Evolutionary conservation across 2,888 invertebrate genomes (phyloP).

Genomic region (Latrodectus elegans): DNA sequence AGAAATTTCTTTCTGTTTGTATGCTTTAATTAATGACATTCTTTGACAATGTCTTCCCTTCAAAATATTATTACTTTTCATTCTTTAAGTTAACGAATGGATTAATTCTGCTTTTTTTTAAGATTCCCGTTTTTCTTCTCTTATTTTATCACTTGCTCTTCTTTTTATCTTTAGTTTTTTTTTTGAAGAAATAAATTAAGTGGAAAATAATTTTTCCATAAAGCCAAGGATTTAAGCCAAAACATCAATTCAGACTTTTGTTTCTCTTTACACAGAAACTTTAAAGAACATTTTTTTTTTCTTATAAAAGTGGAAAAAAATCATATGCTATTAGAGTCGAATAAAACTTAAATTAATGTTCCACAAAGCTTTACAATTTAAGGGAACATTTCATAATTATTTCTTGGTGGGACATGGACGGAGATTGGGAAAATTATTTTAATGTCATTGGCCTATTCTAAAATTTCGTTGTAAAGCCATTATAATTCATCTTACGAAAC

Average conservation of each 20-base stretch:
- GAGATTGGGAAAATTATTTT: too few species aligned
- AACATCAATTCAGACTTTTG: constrained; percentile 48
- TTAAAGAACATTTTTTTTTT: too few species aligned
- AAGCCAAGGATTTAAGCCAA: constrained; percentile 43
- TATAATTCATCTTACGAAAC: too few species aligned
- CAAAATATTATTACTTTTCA: constrained; percentile 61
- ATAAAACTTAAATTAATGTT: too few species aligned
- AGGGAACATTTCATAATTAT: too few species aligned
- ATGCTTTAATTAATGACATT: constrained; percentile 62
- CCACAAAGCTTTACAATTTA: too few species aligned
- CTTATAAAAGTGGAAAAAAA: too few species aligned
- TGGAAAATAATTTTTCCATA: constrained; percentile 40
- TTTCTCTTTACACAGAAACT: not conserved
- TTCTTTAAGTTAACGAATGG: constrained; percentile 43
- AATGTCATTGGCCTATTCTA: too few species aligned
- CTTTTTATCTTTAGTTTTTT: constrained; percentile 36
- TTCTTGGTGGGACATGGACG: too few species aligned
- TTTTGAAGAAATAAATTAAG: constrained; percentile 42
- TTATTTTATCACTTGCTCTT: constrained; percentile 8
- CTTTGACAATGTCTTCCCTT: constrained; percentile 54
- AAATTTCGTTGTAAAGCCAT: too few species aligned
- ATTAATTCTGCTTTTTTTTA: constrained; percentile 19
- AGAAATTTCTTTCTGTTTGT: constrained; percentile 31
- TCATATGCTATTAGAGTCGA: too few species aligned
- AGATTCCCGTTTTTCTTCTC: constrained; percentile 10